Percentiles rank a stretch among this genome's conserved stretches.
Evolutionary conservation across 2,113 vertebrate genomes (phyloP).

Genomic region (Engraulis encrasicolus): DNA sequence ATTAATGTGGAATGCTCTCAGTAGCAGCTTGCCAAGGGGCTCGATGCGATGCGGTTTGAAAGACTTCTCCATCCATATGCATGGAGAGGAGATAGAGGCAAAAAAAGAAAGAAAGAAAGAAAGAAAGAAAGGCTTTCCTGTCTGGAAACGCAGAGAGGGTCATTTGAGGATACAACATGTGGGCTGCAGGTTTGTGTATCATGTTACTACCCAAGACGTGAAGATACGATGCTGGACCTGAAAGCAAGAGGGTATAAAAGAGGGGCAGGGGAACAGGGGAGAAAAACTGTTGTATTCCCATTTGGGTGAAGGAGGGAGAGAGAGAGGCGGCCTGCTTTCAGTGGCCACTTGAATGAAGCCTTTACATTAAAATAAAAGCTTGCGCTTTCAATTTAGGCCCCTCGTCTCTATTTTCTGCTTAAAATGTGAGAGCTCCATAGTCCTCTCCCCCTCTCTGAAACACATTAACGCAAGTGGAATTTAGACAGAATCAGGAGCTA

Average conservation of each 20-base stretch:
- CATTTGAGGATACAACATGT: not conserved
- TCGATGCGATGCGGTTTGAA: not conserved
- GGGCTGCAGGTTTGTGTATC: conserved; percentile 2
- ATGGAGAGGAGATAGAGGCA: not conserved
- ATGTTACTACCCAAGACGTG: not conserved
- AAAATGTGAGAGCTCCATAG: not conserved
- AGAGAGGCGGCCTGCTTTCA: not conserved
- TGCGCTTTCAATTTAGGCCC: not conserved
- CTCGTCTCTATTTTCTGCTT: not conserved
- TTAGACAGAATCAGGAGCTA: not conserved
- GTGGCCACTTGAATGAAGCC: not conserved
- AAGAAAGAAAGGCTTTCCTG: conserved; percentile 1
- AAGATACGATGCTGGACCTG: conserved; percentile 17
- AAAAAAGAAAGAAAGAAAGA: no score
- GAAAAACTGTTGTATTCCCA: not conserved
- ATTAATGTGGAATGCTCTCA: conserved; percentile 12
- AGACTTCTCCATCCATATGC: conserved; percentile 16
- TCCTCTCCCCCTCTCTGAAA: no score
- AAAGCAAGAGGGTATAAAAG: not conserved
- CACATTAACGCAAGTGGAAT: not conserved
- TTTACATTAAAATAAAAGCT: not conserved
- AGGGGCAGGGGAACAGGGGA: not conserved
- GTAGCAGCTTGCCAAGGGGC: not conserved
- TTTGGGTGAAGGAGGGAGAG: not conserved
- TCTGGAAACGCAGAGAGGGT: not conserved